Percentiles rank a stretch among this genome's conserved stretches.
Conservation (phyloP, 1,140 invertebrate genomes). For the Polypedilum vanderplanki region DNA sequence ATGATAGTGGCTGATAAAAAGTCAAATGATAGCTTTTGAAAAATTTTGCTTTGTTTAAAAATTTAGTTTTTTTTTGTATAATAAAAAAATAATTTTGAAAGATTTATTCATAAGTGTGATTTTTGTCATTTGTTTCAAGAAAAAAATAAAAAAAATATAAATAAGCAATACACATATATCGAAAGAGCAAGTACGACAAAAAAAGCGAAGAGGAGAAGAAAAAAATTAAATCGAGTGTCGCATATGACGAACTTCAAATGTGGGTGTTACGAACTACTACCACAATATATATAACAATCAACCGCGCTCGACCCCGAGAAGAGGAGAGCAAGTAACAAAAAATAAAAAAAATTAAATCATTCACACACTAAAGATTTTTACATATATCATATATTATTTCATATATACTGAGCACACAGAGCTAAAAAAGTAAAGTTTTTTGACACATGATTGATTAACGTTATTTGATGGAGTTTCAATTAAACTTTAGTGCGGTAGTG, state of each 20-base stretch:
- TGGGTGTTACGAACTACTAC: slow-evolving; percentile 16
- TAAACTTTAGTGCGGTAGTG: not conserved
- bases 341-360: slow-evolving; percentile 15
- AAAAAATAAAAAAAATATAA: too few species aligned
- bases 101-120: not conserved
- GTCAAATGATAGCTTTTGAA: not conserved
- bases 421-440: not conserved
- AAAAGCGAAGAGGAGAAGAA: not conserved
- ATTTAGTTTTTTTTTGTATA: not conserved
- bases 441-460: slow-evolving; percentile 29
- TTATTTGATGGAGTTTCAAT: slow-evolving; percentile 25
- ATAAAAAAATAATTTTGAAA: not conserved
- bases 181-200: too few species aligned
- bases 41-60: not conserved
- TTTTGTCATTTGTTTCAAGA: not conserved
- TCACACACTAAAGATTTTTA: slow-evolving; percentile 7
- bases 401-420: not conserved
- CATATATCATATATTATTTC: not conserved
- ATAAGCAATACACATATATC: not conserved
- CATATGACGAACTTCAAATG: slow-evolving; percentile 17
- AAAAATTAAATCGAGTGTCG: not conserved
- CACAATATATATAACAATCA: not conserved
- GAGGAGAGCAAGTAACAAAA: not conserved
- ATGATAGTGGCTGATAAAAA: not conserved
- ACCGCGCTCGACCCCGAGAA: not conserved